These are phyloP conservation scores for Ridgeia piscesae DNA, from an alignment of 1,140 invertebrate genomes.

Conservation along the genomic window DNA sequence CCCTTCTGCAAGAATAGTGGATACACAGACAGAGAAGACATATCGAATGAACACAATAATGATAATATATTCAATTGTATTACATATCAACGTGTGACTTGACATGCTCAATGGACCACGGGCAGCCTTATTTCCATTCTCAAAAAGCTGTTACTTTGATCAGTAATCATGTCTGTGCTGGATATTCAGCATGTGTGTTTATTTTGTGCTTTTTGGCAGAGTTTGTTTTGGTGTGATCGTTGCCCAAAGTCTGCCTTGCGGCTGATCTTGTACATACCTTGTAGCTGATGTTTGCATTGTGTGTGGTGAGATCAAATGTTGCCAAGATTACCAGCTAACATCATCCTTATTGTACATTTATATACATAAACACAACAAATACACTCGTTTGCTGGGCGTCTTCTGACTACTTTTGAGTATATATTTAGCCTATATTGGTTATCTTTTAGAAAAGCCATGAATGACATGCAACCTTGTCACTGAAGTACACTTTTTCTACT, in stretches of 20 bases:
- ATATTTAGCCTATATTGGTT: too few relatives aligned
- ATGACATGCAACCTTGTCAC: background rate
- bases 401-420: too few relatives aligned
- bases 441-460: background rate
- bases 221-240: background rate
- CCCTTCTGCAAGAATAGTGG: too few relatives aligned
- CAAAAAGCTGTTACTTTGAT: background rate
- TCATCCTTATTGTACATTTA: background rate
- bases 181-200: background rate
- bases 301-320: background rate
- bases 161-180: background rate
- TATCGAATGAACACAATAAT: background rate
- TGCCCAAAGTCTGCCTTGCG: background rate
- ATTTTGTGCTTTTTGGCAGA: too few relatives aligned
- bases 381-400: background rate
- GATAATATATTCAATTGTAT: background rate
- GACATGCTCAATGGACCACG: background rate
- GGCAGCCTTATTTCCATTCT: background rate
- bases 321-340: background rate
- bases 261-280: background rate
- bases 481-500: background rate
- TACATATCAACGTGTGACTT: background rate
- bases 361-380: background rate
- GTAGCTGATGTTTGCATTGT: background rate
- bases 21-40: background rate